Evolutionary conservation across 2,888 invertebrate species (phyloP).

Genomic region (Sialis lutaria): DNA sequence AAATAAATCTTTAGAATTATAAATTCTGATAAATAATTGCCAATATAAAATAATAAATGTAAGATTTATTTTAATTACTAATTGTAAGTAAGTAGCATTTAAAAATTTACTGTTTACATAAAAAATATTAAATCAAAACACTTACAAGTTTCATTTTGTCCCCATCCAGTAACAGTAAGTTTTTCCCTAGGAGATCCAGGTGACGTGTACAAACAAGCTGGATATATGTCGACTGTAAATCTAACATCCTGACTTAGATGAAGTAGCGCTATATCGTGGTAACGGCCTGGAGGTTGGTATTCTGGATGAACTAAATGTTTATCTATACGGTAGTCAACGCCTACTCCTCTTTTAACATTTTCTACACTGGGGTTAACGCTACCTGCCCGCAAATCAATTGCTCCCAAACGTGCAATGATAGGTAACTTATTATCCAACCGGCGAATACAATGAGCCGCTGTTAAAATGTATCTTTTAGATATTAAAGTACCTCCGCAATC

Average conservation of each 20-base stretch:
- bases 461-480: constrained; percentile 30
- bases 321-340: constrained; percentile 15
- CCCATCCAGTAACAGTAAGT: constrained; percentile 31
- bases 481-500: constrained; percentile 37
- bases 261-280: constrained; percentile 27
- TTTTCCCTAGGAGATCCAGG: constrained; percentile 19
- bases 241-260: constrained; percentile 16
- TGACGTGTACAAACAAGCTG: constrained; percentile 27
- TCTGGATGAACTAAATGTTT: constrained; percentile 19
- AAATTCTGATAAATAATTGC: too few species aligned
- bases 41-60: too few species aligned
- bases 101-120: too few species aligned
- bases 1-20: too few species aligned
- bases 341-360: not conserved
- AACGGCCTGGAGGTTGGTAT: constrained; percentile 17
- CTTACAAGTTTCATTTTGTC: constrained; percentile 14
- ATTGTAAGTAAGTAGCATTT: too few species aligned
- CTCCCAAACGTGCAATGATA: constrained; percentile 17
- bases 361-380: constrained; percentile 19
- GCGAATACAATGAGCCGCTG: constrained; percentile 37
- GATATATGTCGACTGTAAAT: constrained; percentile 20
- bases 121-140: not conserved
- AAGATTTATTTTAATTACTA: too few species aligned
- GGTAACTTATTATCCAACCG: constrained; percentile 7
- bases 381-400: constrained; percentile 14